Conservation (phyloP, 2,797 vertebrate species). For the Sphenodon punctatus region DNA sequence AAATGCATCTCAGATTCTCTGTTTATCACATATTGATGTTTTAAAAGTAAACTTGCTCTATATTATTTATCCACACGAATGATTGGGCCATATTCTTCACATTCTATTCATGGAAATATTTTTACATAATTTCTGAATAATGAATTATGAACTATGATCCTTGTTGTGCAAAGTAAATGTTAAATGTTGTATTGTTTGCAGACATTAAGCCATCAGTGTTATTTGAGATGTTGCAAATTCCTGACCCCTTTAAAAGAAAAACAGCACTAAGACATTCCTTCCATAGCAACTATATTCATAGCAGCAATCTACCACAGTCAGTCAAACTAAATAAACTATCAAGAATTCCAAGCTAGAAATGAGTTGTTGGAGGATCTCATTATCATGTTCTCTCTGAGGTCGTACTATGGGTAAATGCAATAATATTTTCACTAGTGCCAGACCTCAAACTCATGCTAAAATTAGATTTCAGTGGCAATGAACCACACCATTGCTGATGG, state of each 20-base stretch:
- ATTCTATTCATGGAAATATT: slow-evolving; percentile 66
- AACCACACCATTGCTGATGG: slow-evolving; percentile 52
- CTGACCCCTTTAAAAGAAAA: slow-evolving; percentile 75
- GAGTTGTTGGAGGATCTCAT: slow-evolving; percentile 71
- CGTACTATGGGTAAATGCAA: slow-evolving; percentile 61
- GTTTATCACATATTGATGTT: slow-evolving; percentile 50
- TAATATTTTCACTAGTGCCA: slow-evolving; percentile 69
- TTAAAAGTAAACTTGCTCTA: slow-evolving; percentile 43
- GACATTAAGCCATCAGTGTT: slow-evolving; percentile 69
- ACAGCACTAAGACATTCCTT: slow-evolving; percentile 62
- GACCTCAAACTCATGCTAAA: slow-evolving; percentile 63
- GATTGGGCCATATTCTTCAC: slow-evolving; percentile 55
- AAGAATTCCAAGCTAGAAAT: slow-evolving; percentile 71
- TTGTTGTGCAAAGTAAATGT: slow-evolving; percentile 62
- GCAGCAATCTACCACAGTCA: slow-evolving; percentile 68
- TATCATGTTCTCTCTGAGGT: slow-evolving; percentile 72
- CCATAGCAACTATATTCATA: slow-evolving; percentile 77
- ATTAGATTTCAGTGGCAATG: slow-evolving; percentile 66
- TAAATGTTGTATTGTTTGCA: slow-evolving; percentile 70
- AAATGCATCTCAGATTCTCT: slow-evolving; percentile 59
- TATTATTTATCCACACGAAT: slow-evolving; percentile 66
- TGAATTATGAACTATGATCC: slow-evolving; percentile 53
- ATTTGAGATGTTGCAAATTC: slow-evolving; percentile 73
- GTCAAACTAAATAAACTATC: slow-evolving; percentile 78
- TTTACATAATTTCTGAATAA: slow-evolving; percentile 68